These are phyloP conservation scores for Trachymyrmex cornetzi DNA, from an alignment of 1,140 invertebrate species.

Conservation along the genomic window DNA sequence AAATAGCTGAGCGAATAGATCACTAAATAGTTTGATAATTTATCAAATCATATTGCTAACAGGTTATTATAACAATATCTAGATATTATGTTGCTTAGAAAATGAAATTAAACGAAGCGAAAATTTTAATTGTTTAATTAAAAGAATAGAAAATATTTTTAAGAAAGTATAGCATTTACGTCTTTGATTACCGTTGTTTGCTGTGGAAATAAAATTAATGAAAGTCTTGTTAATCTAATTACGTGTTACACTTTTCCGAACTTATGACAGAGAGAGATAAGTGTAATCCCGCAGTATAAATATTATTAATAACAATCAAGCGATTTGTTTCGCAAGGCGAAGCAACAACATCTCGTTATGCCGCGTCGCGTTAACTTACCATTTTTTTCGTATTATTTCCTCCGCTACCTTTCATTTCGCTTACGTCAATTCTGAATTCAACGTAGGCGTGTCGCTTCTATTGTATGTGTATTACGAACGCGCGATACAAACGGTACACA, in stretches of 20 bases:
- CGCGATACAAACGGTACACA: slow-evolving; percentile 19
- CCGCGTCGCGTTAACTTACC: slow-evolving; percentile 23
- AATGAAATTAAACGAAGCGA: neutral
- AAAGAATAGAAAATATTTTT: neutral
- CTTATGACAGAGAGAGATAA: neutral
- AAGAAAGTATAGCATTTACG: neutral
- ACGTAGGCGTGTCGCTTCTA: slow-evolving; percentile 35
- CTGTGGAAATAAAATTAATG: neutral
- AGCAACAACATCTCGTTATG: neutral
- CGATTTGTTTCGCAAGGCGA: slow-evolving; percentile 26
- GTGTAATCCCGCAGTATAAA: neutral
- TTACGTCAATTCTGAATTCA: slow-evolving; percentile 65
- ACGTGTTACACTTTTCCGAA: slow-evolving; percentile 25
- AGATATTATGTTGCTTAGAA: too few species aligned
- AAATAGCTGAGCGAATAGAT: neutral
- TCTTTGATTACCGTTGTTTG: neutral
- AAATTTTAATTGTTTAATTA: neutral
- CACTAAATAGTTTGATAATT: neutral
- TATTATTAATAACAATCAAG: slow-evolving; percentile 35
- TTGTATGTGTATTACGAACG: slow-evolving; percentile 2
- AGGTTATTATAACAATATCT: neutral
- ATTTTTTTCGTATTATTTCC: slow-evolving; percentile 30
- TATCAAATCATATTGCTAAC: slow-evolving; percentile 9
- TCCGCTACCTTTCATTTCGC: slow-evolving; percentile 12
- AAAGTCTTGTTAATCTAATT: slow-evolving; percentile 25